phyloP scores from a whole-genome alignment of 2,888 invertebrate species.

The Ophioninae sp. region DNA sequence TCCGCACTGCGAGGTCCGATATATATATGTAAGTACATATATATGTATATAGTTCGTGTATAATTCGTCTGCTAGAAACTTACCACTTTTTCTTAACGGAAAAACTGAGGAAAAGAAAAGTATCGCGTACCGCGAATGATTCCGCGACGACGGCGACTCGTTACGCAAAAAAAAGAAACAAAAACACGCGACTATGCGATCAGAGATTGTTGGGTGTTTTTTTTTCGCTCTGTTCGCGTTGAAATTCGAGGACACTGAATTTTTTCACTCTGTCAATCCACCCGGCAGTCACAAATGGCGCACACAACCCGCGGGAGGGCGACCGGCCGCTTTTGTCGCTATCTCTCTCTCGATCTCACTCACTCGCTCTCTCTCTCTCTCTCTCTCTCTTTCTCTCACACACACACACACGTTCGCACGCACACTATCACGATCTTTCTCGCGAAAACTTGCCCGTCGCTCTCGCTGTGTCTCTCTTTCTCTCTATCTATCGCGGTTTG shows the following conservation, averaged over 20 bases:
- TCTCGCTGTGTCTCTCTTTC: conserved; percentile 6
- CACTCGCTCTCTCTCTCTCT: conserved; percentile 29
- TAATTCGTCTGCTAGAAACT: conserved; percentile 51
- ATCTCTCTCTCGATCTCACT: conserved; percentile 32
- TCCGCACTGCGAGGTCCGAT: conserved; percentile 49
- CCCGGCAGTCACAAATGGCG: conserved; percentile 63
- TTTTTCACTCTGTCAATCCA: conserved; percentile 59
- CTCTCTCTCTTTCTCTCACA: conserved; percentile 18
- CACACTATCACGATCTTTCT: conserved; percentile 38
- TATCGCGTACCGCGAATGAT: conserved; percentile 15
- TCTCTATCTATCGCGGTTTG: conserved; percentile 22
- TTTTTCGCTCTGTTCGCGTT: conserved; percentile 3
- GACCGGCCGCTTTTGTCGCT: conserved; percentile 51
- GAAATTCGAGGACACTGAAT: conserved; percentile 56
- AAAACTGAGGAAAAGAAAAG: conserved; percentile 27
- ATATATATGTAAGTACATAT: conserved; percentile 15
- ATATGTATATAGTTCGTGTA: not conserved
- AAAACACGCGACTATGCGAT: conserved; percentile 1
- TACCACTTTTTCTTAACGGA: conserved; percentile 53
- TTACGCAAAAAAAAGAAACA: not conserved
- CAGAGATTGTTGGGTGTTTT: not conserved
- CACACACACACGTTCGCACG: conserved; percentile 10
- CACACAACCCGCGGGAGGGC: conserved; percentile 56
- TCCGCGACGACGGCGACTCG: conserved; percentile 8
- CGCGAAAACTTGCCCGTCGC: conserved; percentile 26